phyloP scores from a whole-genome alignment of 2,797 vertebrate species.

The Dallia pectoralis region DNA sequence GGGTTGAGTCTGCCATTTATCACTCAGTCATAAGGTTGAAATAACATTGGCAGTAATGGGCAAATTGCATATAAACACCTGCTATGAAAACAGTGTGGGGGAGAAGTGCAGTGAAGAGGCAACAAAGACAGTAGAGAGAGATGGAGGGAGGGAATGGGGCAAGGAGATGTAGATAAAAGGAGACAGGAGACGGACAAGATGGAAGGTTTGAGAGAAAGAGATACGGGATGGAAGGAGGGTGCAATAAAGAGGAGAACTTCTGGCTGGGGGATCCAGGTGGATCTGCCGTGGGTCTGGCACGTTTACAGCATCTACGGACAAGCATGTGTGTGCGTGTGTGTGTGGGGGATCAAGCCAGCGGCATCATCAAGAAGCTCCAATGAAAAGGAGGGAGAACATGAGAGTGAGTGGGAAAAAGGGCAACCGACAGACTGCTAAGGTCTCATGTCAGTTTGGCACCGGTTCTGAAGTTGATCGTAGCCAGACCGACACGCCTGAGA shows the following conservation, averaged over 20 bases:
- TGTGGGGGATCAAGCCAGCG: background rate
- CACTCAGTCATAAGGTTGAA: background rate
- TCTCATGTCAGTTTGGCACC: slow-evolving; percentile 4
- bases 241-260: slow-evolving; percentile 1
- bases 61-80: slow-evolving; percentile 1
- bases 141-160: background rate
- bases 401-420: slow-evolving; percentile 1
- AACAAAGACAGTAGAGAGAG: background rate
- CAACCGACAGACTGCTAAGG: background rate
- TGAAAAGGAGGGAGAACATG: background rate
- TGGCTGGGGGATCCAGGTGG: background rate
- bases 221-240: background rate
- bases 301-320: slow-evolving; percentile 3
- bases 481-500: slow-evolving; percentile 1
- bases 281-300: slow-evolving; percentile 8
- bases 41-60: slow-evolving; percentile 3
- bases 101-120: background rate
- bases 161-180: background rate
- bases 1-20: background rate
- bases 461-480: slow-evolving; percentile 3
- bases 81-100: background rate
- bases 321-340: background rate
- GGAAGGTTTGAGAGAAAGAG: too few species aligned
- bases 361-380: background rate
- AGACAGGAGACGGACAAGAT: too few species aligned